A percentile compares a stretch with the other conserved stretches of the same genome.
Conservation (phyloP, 2,888 invertebrate genomes). For the Dione juno region DNA sequence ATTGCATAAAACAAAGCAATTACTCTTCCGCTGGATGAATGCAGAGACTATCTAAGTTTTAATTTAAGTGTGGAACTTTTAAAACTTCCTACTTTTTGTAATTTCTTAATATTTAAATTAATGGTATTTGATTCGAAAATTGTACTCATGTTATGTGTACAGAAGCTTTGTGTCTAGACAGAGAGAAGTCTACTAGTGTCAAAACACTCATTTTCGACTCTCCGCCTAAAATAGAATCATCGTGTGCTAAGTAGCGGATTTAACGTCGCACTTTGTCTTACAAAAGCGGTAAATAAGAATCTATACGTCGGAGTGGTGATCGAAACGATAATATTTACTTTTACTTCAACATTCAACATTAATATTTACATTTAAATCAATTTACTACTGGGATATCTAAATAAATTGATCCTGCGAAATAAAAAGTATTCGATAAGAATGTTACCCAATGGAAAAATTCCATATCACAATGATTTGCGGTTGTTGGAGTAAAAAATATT, state of each 20-base stretch:
- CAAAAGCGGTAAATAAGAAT: not conserved
- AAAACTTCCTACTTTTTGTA: not conserved
- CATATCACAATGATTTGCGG: constrained; percentile 1
- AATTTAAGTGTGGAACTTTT: constrained; percentile 4
- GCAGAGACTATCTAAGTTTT: constrained; percentile 15
- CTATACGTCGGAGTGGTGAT: too few relatives aligned
- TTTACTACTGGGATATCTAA: too few relatives aligned
- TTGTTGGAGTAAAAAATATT: constrained; percentile 14
- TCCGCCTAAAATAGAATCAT: not conserved
- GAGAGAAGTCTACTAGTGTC: not conserved
- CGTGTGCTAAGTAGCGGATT: not conserved
- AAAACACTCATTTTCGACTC: not conserved
- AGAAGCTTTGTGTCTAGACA: not conserved
- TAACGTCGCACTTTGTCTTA: not conserved
- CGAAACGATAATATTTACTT: too few relatives aligned
- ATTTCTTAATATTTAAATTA: not conserved
- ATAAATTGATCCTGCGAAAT: too few relatives aligned
- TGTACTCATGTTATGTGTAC: not conserved
- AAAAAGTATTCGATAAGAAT: too few relatives aligned
- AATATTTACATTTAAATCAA: too few relatives aligned
- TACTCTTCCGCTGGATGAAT: not conserved
- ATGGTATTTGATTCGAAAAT: not conserved
- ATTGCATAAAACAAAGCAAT: not conserved
- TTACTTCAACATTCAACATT: too few relatives aligned
- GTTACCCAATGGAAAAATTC: too few relatives aligned